phyloP scores from a whole-genome alignment of 1,140 invertebrate species.

The Diuraphis noxia region DNA sequence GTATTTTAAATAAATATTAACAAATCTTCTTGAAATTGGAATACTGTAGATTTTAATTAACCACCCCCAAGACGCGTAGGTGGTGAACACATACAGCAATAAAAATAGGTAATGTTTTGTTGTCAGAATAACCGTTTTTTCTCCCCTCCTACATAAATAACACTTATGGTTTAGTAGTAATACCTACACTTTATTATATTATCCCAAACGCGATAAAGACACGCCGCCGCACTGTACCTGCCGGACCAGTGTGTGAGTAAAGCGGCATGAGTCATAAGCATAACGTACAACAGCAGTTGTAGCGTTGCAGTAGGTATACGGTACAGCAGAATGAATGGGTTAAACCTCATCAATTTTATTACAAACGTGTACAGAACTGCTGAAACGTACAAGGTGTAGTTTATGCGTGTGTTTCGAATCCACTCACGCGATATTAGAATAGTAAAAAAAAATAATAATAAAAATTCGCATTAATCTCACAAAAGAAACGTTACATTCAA shows the following conservation, averaged over 20 bases:
- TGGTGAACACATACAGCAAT: not conserved
- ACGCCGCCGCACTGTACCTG: not conserved
- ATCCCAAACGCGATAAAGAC: slow-evolving; percentile 11
- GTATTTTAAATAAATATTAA: not conserved
- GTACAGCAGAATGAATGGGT: slow-evolving; percentile 23
- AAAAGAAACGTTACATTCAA: slow-evolving; percentile 8
- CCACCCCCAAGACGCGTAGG: not conserved
- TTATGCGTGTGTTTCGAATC: not conserved
- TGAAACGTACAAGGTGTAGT: not conserved
- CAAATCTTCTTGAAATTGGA: not conserved
- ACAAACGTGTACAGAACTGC: not conserved
- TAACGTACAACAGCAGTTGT: slow-evolving; percentile 22
- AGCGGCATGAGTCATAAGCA: slow-evolving; percentile 25
- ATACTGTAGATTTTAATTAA: not conserved
- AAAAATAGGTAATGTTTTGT: not conserved
- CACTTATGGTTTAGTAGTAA: not conserved
- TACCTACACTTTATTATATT: not conserved
- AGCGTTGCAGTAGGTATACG: not conserved
- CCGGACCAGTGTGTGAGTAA: not conserved
- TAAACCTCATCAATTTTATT: slow-evolving; percentile 35
- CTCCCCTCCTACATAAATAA: not conserved
- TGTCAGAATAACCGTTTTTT: slow-evolving; percentile 34
- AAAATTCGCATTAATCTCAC: slow-evolving; percentile 31
- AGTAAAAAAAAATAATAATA: not conserved
- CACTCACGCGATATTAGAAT: not conserved